Conservation (phyloP, 2,113 vertebrate species). For the Melozone crissalis region DNA sequence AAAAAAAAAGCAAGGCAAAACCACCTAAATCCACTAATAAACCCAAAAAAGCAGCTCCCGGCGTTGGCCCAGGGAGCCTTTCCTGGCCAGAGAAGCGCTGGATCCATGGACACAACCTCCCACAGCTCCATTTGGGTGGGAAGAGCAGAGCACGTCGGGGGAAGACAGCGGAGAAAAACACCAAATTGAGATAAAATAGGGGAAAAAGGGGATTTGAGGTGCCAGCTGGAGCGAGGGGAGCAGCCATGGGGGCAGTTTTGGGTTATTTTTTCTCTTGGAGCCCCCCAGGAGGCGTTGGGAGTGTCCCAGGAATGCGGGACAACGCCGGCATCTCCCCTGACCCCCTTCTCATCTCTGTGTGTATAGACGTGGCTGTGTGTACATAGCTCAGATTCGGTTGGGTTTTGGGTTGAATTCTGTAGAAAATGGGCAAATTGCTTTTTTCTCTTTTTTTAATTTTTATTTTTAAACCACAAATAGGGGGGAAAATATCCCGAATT, state of each 20-base stretch:
- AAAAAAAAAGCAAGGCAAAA: constrained; percentile 32
- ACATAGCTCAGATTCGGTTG: neutral
- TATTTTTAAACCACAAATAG: neutral
- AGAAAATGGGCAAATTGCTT: neutral
- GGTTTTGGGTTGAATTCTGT: neutral
- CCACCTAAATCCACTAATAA: constrained; percentile 33
- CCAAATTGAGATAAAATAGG: neutral
- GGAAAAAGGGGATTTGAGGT: neutral
- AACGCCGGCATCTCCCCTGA: neutral
- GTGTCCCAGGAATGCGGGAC: neutral
- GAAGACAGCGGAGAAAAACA: neutral
- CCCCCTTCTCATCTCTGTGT: neutral
- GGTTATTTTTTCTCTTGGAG: neutral
- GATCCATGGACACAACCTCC: neutral
- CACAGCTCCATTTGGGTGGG: neutral
- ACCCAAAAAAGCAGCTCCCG: constrained; percentile 52
- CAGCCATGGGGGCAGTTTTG: neutral
- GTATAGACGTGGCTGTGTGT: neutral
- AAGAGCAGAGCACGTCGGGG: neutral
- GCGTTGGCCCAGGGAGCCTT: neutral
- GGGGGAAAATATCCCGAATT: neutral
- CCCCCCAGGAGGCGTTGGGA: neutral
- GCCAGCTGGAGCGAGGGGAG: neutral
- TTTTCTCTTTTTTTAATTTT: neutral
- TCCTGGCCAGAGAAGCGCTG: neutral